Evolutionary conservation across 2,113 vertebrate genomes (phyloP).

Genomic region (Romanogobio albipinnatus): DNA sequence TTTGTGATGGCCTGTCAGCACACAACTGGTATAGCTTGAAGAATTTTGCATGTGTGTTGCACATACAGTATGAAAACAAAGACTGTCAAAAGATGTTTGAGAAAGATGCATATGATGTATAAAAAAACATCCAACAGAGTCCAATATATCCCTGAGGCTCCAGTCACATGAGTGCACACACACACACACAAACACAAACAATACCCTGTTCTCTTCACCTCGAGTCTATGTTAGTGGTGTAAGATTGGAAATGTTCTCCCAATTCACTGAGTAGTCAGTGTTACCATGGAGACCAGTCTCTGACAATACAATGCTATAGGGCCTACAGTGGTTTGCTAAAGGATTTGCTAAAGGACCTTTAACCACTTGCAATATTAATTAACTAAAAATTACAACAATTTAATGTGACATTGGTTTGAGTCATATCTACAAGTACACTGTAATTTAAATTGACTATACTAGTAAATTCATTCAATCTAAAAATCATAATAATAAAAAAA

Average conservation of each 20-base stretch:
- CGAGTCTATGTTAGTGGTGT: not conserved
- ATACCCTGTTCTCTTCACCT: not conserved
- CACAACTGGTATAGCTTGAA: not conserved
- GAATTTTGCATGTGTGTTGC: not conserved
- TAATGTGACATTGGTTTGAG: not conserved
- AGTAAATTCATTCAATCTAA: too few relatives aligned
- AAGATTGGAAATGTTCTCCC: not conserved
- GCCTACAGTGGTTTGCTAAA: not conserved
- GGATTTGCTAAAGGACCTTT: not conserved
- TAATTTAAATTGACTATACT: not conserved
- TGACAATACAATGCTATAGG: not conserved
- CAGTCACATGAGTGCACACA: not conserved
- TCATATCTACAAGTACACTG: not conserved
- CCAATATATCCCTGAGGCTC: not conserved
- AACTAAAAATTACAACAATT: not conserved
- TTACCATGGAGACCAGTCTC: conserved; percentile 1
- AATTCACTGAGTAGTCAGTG: not conserved
- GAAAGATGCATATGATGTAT: not conserved
- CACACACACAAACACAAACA: not conserved
- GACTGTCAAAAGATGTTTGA: not conserved
- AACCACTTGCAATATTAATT: not conserved
- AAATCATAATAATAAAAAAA: too few relatives aligned
- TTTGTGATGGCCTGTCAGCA: not conserved
- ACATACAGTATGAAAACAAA: too few relatives aligned
- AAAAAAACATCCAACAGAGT: not conserved